Evolutionary conservation across 53 echinoderm and acorn worm genomes (phyloP).

Genomic region (Paracentrotus lividus): DNA sequence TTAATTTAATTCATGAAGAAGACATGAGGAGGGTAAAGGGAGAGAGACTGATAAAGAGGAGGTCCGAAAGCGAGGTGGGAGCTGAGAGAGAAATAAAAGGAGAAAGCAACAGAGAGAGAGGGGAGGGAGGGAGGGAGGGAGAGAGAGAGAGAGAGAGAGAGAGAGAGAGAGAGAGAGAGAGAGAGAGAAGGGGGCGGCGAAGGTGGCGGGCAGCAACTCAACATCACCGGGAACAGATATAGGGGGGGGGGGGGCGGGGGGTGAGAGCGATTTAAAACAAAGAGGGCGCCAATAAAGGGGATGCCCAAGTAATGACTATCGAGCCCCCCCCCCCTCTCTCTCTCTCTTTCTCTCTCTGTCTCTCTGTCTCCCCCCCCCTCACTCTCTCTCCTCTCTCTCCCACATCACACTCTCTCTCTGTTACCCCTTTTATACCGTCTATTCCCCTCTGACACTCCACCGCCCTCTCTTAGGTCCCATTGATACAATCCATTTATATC

Average conservation of each 20-base stretch:
- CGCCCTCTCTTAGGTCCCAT: neutral
- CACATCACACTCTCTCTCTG: neutral
- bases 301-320: too few species aligned
- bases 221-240: too few species aligned
- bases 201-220: too few species aligned
- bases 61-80: neutral
- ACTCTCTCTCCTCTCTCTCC: neutral
- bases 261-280: too few species aligned
- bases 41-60: neutral
- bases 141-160: neutral
- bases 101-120: neutral
- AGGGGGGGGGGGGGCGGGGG: too few species aligned
- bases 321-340: neutral
- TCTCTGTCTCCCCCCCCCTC: neutral
- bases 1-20: neutral
- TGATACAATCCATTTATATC: neutral
- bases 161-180: neutral
- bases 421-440: neutral
- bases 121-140: neutral
- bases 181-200: too few species aligned
- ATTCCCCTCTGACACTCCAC: neutral
- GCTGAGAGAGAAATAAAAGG: neutral
- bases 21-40: neutral
- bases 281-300: too few species aligned
- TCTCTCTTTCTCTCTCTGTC: neutral